These are phyloP conservation scores for Orbicella faveolata DNA, from an alignment of 64 coral and sea anemone species.

Conservation along the genomic window DNA sequence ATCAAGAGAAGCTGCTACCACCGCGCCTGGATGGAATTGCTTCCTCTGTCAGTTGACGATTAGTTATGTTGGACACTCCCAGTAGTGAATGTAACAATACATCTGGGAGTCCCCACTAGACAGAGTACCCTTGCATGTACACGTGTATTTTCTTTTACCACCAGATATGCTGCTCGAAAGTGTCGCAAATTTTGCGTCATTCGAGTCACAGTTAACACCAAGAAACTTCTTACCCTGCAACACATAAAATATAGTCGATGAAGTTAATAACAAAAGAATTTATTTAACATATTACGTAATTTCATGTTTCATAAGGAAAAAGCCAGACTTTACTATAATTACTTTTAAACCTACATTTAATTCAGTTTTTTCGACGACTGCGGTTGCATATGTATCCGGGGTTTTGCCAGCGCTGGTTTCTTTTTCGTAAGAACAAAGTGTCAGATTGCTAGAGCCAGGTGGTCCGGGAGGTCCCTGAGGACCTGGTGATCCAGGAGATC, in stretches of 20 bases:
- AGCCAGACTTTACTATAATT: no score
- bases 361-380: neutral
- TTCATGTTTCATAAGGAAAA: no score
- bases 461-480: neutral
- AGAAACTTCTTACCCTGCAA: conserved; percentile 10
- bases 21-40: no score
- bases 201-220: conserved; percentile 15
- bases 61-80: no score
- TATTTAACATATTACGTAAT: no score
- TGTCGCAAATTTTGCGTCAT: neutral
- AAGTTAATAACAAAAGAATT: no score
- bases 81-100: no score
- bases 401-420: accelerated
- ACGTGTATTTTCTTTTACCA: neutral
- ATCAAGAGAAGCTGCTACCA: no score
- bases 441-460: neutral
- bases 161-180: neutral
- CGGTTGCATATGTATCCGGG: neutral
- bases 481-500: no score
- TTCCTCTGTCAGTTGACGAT: no score
- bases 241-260: neutral
- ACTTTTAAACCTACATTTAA: neutral
- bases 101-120: no score
- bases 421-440: neutral
- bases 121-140: neutral